phyloP scores from a whole-genome alignment of 2,113 vertebrate genomes.

The Acrocephalus arundinaceus region DNA sequence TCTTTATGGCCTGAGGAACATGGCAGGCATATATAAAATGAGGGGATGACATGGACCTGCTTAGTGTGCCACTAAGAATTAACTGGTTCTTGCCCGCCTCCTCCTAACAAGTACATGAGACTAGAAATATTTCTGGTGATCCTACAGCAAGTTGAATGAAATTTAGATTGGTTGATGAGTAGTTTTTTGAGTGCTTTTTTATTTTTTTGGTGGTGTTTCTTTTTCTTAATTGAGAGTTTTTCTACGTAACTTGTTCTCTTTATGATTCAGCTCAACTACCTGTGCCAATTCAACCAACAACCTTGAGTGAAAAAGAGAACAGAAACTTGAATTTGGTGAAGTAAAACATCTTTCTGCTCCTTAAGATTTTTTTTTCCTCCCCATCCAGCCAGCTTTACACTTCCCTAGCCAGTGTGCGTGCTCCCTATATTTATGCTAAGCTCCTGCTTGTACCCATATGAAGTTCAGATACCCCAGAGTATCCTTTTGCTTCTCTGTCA shows the following conservation, averaged over 20 bases:
- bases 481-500: neutral
- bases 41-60: neutral
- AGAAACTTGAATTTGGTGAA: neutral
- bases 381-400: neutral
- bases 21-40: neutral
- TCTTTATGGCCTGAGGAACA: neutral
- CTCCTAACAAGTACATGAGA: neutral
- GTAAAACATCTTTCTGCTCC: neutral
- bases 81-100: neutral
- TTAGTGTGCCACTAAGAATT: neutral
- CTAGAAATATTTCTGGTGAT: neutral
- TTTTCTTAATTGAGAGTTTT: neutral
- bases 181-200: rapidly evolving
- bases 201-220: neutral
- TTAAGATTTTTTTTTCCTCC: neutral
- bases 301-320: neutral
- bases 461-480: neutral
- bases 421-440: neutral
- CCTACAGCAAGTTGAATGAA: neutral
- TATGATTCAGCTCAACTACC: neutral
- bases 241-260: neutral
- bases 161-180: neutral
- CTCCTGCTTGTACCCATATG: neutral
- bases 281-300: neutral
- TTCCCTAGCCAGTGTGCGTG: neutral